A percentile compares a stretch with the other conserved stretches of the same genome.
Evolutionary conservation across 1,140 invertebrate genomes (phyloP).

Genomic region (Caenorhabditis remanei): DNA sequence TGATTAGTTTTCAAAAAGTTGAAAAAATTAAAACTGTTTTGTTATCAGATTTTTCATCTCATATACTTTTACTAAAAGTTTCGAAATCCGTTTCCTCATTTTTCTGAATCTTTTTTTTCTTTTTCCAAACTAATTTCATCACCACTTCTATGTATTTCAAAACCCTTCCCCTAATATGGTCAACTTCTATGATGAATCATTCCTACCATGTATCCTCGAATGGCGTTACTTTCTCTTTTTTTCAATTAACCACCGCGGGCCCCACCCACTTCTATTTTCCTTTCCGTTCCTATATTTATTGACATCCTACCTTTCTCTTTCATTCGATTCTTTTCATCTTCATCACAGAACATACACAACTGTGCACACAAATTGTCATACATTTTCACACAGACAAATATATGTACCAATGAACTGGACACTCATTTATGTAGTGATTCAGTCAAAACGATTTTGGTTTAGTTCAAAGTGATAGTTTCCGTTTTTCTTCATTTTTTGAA

Average conservation of each 20-base stretch:
- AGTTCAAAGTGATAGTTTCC: no score
- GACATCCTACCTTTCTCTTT: not conserved
- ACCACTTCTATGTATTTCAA: not conserved
- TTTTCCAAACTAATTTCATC: not conserved
- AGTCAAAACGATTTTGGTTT: no score
- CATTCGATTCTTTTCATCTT: constrained; percentile 13
- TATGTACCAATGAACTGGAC: not conserved
- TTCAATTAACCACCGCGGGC: not conserved
- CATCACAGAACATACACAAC: constrained; percentile 29
- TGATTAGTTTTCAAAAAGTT: no score
- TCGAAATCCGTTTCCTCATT: no score
- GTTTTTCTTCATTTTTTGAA: no score
- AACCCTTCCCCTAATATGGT: not conserved
- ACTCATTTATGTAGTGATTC: not conserved
- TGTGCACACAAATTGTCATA: constrained; percentile 41
- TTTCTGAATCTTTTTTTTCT: not conserved
- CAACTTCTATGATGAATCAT: not conserved
- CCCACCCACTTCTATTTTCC: not conserved
- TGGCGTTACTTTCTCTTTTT: constrained; percentile 4
- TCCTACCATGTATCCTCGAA: not conserved
- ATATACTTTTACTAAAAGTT: no score
- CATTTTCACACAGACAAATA: constrained; percentile 17
- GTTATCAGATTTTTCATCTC: no score
- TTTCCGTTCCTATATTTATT: constrained; percentile 31
- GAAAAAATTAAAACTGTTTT: no score